Evolutionary conservation across 2,888 invertebrate species (phyloP), one percentile per base, ranked within the genome.

Genomic region (Dioctria linearis): DNA sequence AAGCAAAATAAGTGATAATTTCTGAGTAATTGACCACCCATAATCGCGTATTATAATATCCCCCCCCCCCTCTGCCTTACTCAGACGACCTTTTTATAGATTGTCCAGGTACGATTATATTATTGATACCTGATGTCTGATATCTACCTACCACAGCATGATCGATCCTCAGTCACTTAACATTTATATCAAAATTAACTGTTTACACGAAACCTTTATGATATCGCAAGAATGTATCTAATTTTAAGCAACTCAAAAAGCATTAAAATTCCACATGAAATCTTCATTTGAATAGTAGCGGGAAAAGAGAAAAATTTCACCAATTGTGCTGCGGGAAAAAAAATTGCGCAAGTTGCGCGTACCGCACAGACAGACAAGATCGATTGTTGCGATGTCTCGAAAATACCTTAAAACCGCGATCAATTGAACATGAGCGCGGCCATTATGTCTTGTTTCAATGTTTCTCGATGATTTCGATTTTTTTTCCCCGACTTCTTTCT

Each of bases 381-480:
- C 73, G 57, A 73, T 73, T 40, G 73, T 73, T 25, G 73, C 73
- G 73, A 73, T 73, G 73, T 73, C 73, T 73, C 73, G 73, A 73
- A 59, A 57, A 42, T 42, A 57, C 57, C 73, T 73, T 73, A 73
- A 73, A 25, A 25, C 25, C 25, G 25, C 73, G 73, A 73, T 73
- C 59, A 59, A 51, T 51, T n/a, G 57, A 73, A 73, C 73, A 73
- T 73, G 73, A 73, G 6, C 11, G 11, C 25, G 25, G 2, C 67
- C 67, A 67, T 57, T 73, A 57, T 57, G 73, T 57, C 73, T 43
- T 11, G 13, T 37, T 49, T 9, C 39, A 73, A 57, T 57, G 59
- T 59, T 73, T 42, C 57, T n/a, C 40, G n/a, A 13, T 57, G 37
- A 57, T 57, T 40, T 73, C 42, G 59, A 73, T 37, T 73, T 73